A percentile compares a stretch with the other conserved stretches of the same genome.
phyloP scores from a whole-genome alignment of 2,797 vertebrate genomes.

The Oophaga sylvatica region DNA sequence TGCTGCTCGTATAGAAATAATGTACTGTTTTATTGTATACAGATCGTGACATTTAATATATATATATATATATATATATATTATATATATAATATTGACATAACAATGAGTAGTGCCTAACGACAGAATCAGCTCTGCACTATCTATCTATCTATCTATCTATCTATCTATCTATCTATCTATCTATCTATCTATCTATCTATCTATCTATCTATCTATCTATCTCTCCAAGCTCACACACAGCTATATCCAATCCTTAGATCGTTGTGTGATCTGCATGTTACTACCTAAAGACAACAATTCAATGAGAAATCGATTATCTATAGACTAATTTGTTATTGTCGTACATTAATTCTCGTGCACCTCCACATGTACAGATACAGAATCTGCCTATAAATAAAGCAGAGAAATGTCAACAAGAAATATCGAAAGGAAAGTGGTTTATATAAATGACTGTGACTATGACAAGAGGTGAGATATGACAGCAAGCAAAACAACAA shows the following conservation, averaged over 20 bases:
- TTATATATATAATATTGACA: neutral
- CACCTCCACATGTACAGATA: neutral
- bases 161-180: neutral
- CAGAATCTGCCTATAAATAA: neutral
- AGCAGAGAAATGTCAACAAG: neutral
- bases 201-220: no score
- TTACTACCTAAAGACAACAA: neutral
- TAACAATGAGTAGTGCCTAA: neutral
- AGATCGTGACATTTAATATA: neutral
- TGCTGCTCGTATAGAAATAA: neutral
- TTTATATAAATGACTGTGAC: slow-evolving; percentile 10
- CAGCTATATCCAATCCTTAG: neutral
- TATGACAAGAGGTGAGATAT: slow-evolving; percentile 16
- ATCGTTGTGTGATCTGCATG: neutral
- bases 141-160: neutral
- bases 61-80: no score
- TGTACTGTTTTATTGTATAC: neutral
- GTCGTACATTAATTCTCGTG: neutral
- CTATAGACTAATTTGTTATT: neutral
- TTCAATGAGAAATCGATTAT: neutral
- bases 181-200: no score
- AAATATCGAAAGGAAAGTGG: slow-evolving; percentile 15
- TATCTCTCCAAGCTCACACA: neutral
- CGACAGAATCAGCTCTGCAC: neutral
- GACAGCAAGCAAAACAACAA: neutral